These are phyloP conservation scores for Eupleurogrammus muticus DNA, from an alignment of 2,797 vertebrate genomes.

Conservation along the genomic window DNA sequence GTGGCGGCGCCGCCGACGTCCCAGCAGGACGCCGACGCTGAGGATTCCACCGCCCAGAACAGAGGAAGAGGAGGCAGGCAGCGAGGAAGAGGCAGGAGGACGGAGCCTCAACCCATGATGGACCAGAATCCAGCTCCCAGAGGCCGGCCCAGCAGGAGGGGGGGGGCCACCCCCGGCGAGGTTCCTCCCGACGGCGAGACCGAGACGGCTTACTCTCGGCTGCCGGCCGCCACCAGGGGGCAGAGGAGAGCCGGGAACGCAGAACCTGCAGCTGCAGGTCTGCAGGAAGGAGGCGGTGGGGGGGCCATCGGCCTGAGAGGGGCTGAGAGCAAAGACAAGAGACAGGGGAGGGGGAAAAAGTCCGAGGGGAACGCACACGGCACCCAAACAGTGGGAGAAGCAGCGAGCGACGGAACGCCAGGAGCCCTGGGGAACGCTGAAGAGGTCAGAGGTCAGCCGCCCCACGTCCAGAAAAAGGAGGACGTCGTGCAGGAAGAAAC, in stretches of 20 bases:
- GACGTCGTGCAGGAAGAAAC: slow-evolving; percentile 34
- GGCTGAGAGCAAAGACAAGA: slow-evolving; percentile 33
- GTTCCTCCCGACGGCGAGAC: slow-evolving; percentile 5
- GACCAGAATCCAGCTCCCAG: slow-evolving; percentile 27
- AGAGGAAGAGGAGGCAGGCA: slow-evolving; percentile 65
- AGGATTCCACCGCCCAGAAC: slow-evolving; percentile 46
- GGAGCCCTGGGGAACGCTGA: slow-evolving; percentile 22
- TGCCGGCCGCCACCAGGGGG: slow-evolving; percentile 63
- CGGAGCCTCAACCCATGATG: not conserved
- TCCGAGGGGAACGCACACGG: slow-evolving; percentile 36
- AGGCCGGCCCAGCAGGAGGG: slow-evolving; percentile 50
- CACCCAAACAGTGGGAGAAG: slow-evolving; percentile 1
- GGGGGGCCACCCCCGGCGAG: slow-evolving; percentile 9
- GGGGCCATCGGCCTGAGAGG: too few species aligned
- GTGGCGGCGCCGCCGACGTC: slow-evolving; percentile 28
- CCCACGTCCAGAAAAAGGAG: slow-evolving; percentile 42
- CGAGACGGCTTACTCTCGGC: slow-evolving; percentile 28
- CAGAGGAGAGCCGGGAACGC: slow-evolving; percentile 35
- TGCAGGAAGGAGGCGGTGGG: slow-evolving; percentile 11
- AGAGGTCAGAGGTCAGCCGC: slow-evolving; percentile 33
- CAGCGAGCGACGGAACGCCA: slow-evolving; percentile 45
- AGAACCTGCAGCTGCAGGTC: slow-evolving; percentile 19
- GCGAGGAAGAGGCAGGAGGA: slow-evolving; percentile 62
- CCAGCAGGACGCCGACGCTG: not conserved
- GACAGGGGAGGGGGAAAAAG: slow-evolving; percentile 52